Conservation (phyloP, 2,797 vertebrate genomes). For the Sebastes kiyomatsui region DNA sequence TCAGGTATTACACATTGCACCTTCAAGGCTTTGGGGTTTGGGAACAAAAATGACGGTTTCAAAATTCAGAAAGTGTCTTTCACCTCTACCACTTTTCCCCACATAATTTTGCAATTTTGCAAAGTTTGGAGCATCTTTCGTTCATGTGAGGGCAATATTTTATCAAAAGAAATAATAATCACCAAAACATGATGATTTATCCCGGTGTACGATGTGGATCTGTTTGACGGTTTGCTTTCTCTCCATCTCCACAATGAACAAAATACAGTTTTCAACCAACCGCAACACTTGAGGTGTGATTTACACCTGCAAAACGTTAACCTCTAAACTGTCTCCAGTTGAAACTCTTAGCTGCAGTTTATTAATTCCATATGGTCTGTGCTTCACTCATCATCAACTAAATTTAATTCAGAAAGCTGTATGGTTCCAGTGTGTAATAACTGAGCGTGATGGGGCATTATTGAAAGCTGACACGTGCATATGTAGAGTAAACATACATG, state of each 20-base stretch:
- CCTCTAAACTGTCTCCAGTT: no score
- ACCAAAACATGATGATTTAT: not conserved
- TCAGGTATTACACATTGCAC: not conserved
- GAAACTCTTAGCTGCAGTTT: no score
- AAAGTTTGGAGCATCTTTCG: not conserved
- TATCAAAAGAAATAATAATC: not conserved
- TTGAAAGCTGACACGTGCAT: not conserved
- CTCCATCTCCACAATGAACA: not conserved
- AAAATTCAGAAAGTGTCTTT: not conserved
- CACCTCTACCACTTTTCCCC: not conserved
- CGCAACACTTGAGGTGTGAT: no score
- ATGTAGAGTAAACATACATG: not conserved
- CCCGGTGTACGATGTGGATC: no score
- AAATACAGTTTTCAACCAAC: not conserved
- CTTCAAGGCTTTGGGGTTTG: not conserved
- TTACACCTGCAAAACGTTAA: not conserved
- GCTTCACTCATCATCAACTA: not conserved
- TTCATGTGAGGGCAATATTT: not conserved
- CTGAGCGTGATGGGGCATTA: fast-evolving
- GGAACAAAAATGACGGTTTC: not conserved
- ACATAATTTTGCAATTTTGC: not conserved
- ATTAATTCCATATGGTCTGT: no score
- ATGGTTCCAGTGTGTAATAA: not conserved
- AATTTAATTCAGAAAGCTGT: no score
- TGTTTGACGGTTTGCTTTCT: not conserved